Evolutionary conservation across 2,888 invertebrate genomes (phyloP).

Genomic region (Callimorpha dominula): DNA sequence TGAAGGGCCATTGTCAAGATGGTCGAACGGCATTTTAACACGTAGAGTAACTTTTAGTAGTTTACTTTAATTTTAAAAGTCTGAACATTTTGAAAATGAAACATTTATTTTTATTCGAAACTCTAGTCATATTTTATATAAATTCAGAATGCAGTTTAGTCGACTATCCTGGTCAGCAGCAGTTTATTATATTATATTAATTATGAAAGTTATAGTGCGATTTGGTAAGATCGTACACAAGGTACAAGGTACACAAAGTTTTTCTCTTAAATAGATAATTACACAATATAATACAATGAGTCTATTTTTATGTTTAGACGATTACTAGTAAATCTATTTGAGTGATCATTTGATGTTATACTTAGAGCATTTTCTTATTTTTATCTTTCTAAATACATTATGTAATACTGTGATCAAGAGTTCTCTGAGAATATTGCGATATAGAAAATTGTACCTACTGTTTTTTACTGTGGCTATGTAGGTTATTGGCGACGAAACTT

Average conservation of each 20-base stretch:
- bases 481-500: no score
- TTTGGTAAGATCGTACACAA: no score
- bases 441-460: not conserved
- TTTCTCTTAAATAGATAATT: no score
- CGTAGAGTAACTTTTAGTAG: not conserved
- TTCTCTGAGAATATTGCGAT: not conserved
- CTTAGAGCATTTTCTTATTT: conserved; percentile 40
- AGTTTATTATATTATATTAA: no score
- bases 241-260: no score
- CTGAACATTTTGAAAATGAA: no score
- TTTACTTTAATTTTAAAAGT: not conserved
- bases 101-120: no score
- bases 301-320: conserved; percentile 28
- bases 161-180: no score
- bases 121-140: no score
- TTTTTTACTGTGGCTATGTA: not conserved
- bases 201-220: no score
- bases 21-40: not conserved
- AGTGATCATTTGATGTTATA: conserved; percentile 26
- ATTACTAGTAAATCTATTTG: conserved; percentile 37
- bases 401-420: not conserved
- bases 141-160: no score
- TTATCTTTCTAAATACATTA: conserved; percentile 20
- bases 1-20: not conserved
- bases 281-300: conserved; percentile 22